Evolutionary conservation across 1,140 invertebrate species (phyloP).

Genomic region (Microvelia longipes): DNA sequence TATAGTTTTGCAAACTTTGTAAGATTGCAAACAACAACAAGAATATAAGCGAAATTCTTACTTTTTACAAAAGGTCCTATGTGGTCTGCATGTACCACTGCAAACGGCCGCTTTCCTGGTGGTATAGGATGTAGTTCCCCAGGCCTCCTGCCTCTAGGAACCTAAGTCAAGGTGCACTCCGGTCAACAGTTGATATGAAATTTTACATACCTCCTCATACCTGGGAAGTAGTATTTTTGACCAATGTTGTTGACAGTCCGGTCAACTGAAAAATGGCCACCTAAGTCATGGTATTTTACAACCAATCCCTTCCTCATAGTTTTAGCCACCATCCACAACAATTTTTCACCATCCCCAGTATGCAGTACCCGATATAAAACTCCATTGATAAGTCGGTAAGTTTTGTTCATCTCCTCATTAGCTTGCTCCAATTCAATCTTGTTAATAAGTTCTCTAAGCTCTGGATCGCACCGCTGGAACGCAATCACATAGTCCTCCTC

Average conservation of each 20-base stretch:
- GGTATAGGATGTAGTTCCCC: not conserved
- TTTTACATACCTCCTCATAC: not conserved
- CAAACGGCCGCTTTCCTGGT: not conserved
- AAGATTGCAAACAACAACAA: not conserved
- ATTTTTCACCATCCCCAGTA: not conserved
- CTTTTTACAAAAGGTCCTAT: not conserved
- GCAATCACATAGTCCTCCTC: not conserved
- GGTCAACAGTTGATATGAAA: not conserved
- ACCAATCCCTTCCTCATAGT: not conserved
- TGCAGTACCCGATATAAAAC: not conserved
- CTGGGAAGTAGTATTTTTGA: not conserved
- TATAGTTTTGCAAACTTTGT: not conserved
- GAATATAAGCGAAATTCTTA: not conserved
- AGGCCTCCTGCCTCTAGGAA: not conserved
- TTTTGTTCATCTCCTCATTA: not conserved
- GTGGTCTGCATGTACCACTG: not conserved
- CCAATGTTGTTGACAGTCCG: not conserved
- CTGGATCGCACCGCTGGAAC: not conserved
- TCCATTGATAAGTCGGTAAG: not conserved
- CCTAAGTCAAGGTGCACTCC: not conserved
- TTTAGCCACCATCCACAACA: not conserved
- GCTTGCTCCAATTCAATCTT: not conserved
- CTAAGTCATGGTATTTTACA: not conserved
- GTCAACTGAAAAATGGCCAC: not conserved
- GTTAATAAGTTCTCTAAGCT: not conserved